Evolutionary conservation across 1,140 invertebrate genomes (phyloP).

Genomic region (Pogonognathellus flavescens): DNA sequence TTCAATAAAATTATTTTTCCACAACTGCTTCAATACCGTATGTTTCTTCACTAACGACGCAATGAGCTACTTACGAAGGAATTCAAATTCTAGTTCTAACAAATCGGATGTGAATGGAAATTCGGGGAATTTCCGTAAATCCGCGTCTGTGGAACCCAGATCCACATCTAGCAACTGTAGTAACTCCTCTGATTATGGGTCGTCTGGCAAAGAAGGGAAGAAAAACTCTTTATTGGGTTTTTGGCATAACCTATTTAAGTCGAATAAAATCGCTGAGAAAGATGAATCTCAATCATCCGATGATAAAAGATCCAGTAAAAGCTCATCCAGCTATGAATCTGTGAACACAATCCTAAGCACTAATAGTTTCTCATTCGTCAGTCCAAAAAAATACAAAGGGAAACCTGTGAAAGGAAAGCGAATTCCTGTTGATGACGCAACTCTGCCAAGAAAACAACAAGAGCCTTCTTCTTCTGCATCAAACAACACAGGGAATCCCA

Average conservation of each 20-base stretch:
- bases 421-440: slow-evolving; percentile 58
- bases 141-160: slow-evolving; percentile 1
- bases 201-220: background rate
- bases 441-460: slow-evolving; percentile 15
- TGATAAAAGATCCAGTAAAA: slow-evolving; percentile 38
- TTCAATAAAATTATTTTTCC: background rate
- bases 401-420: slow-evolving; percentile 56
- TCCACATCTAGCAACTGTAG: background rate
- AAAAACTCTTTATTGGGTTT: slow-evolving; percentile 53
- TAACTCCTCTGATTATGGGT: background rate
- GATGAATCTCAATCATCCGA: slow-evolving; percentile 8
- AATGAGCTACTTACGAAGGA: slow-evolving; percentile 20
- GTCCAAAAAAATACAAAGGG: slow-evolving; percentile 58
- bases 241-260: slow-evolving; percentile 54
- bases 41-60: background rate
- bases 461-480: background rate
- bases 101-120: slow-evolving; percentile 36
- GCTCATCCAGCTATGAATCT: slow-evolving; percentile 56
- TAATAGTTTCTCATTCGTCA: slow-evolving; percentile 64
- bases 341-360: slow-evolving; percentile 63
- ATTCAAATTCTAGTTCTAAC: background rate
- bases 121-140: slow-evolving; percentile 22
- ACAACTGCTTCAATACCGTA: no score
- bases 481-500: background rate
- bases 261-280: slow-evolving; percentile 50